These are phyloP conservation scores for Aeoliscus strigatus DNA, from an alignment of 2,797 vertebrate genomes.

Conservation along the genomic window DNA sequence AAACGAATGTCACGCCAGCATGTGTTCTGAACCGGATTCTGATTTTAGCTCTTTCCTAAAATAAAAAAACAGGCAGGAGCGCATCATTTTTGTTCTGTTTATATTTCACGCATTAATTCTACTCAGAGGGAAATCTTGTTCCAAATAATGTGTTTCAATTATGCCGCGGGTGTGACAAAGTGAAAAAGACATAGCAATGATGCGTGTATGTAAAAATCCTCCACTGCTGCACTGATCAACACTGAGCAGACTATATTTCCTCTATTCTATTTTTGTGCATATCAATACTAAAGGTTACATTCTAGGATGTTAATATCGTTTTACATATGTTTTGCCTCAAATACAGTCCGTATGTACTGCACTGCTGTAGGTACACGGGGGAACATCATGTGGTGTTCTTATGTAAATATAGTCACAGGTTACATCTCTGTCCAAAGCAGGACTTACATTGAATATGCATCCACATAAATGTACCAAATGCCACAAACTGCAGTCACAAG, in stretches of 20 bases:
- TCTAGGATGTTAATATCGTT: conserved; percentile 2
- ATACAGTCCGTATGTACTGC: conserved; percentile 1
- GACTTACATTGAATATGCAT: conserved; percentile 11
- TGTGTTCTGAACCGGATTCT: conserved; percentile 9
- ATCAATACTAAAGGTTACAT: conserved; percentile 3
- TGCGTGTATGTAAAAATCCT: background rate
- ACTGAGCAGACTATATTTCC: conserved; percentile 1
- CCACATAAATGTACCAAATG: conserved; percentile 14
- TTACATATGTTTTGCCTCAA: background rate
- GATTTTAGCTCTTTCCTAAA: conserved; percentile 1
- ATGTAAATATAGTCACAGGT: conserved; percentile 1
- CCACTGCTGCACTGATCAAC: conserved; percentile 1
- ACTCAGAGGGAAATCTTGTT: no score
- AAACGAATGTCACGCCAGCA: conserved; percentile 9
- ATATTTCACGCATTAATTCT: no score
- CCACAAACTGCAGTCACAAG: conserved; percentile 12
- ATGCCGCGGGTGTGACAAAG: background rate
- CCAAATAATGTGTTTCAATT: background rate
- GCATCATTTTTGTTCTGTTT: conserved; percentile 1
- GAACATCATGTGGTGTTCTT: conserved; percentile 34
- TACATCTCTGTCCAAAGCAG: conserved; percentile 3
- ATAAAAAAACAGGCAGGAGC: conserved; percentile 8
- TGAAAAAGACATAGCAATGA: background rate
- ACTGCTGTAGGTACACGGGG: background rate
- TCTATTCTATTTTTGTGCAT: conserved; percentile 1